Evolutionary conservation across 2,797 vertebrate species (phyloP).

Genomic region (Gymnoscopelus microlampas): DNA sequence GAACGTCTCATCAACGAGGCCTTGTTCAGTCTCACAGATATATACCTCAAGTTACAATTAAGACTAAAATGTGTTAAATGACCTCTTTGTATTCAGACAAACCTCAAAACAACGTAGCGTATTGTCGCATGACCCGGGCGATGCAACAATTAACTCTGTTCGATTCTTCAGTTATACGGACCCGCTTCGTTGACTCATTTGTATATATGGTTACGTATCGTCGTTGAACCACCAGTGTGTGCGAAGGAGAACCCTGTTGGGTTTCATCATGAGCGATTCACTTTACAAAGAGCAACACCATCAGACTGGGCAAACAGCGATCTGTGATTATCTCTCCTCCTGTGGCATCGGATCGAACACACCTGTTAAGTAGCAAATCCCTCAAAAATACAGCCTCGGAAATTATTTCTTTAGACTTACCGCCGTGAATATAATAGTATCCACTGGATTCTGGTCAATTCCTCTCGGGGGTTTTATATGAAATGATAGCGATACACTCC

Average conservation of each 20-base stretch:
- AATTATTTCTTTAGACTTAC: constrained; percentile 52
- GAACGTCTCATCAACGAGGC: constrained; percentile 1
- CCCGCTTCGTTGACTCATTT: background rate
- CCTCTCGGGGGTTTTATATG: constrained; percentile 4
- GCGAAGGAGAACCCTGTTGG: background rate
- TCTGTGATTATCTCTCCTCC: constrained; percentile 53
- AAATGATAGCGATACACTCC: constrained; percentile 1
- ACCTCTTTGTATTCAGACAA: background rate
- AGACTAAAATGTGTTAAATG: background rate
- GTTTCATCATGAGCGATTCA: constrained; percentile 9
- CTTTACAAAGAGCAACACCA: constrained; percentile 10
- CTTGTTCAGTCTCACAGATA: too few relatives aligned
- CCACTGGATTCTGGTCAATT: constrained; percentile 22
- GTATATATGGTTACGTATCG: too few relatives aligned
- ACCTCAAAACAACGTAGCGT: too few relatives aligned
- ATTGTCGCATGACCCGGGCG: constrained; percentile 58
- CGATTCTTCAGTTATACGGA: constrained; percentile 27
- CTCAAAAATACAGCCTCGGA: background rate
- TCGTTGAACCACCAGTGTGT: too few relatives aligned
- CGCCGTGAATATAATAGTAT: constrained; percentile 48
- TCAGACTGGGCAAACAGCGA: constrained; percentile 51
- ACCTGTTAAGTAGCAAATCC: constrained; percentile 60
- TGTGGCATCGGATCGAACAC: constrained; percentile 53
- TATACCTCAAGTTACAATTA: background rate
- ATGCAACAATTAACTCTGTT: constrained; percentile 43